A percentile compares a stretch with the other conserved stretches of the same genome.
Conservation (phyloP, 2,797 vertebrate genomes). For the Vespertilio murinus region DNA sequence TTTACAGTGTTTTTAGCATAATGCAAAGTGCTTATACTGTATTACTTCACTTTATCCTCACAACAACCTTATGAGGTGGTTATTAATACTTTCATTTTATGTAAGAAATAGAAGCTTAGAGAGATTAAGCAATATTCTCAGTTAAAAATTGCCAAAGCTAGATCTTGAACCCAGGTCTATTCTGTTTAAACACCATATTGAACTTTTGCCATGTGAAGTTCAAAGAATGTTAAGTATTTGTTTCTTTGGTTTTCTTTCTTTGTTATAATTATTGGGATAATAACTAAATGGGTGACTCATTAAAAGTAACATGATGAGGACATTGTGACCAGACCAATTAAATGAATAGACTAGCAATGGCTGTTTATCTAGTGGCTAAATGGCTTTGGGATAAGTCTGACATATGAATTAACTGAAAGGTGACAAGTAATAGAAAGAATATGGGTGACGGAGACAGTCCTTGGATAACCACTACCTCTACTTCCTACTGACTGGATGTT, state of each 20-base stretch:
- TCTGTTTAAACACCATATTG: neutral
- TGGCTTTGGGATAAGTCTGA: neutral
- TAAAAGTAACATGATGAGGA: neutral
- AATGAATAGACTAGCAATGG: neutral
- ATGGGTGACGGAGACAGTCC: neutral
- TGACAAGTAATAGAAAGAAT: neutral
- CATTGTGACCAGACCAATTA: neutral
- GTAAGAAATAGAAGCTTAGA: conserved; percentile 1
- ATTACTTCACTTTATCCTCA: neutral
- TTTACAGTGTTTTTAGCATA: neutral
- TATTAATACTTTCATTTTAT: conserved; percentile 40
- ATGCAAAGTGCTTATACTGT: neutral
- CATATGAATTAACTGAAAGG: neutral
- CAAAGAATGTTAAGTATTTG: neutral
- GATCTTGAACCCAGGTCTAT: neutral
- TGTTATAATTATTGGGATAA: conserved; percentile 55
- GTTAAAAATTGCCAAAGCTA: conserved; percentile 2
- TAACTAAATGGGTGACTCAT: conserved; percentile 6
- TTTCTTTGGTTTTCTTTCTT: conserved; percentile 21
- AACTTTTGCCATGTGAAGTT: neutral
- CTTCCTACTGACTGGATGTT: neutral
- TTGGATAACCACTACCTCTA: neutral
- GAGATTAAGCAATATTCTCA: conserved; percentile 9
- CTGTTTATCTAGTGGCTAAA: neutral
- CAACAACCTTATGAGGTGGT: neutral